Base-by-base conservation (phyloP, 2,797 vertebrate species). In the Lutjanus campechanus region DNA sequence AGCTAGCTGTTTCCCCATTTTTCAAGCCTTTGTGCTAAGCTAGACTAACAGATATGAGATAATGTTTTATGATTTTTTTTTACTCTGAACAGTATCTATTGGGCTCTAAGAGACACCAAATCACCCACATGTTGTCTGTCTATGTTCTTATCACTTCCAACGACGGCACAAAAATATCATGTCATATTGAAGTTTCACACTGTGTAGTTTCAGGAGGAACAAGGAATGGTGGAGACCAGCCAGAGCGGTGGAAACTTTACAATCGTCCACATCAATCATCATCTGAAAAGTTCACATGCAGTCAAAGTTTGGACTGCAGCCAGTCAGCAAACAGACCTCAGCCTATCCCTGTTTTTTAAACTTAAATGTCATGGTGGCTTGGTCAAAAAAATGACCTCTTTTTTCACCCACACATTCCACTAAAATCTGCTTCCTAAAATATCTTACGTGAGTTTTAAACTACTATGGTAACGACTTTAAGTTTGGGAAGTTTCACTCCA, bases 221-320 rank as follows among this genome's bases (percentile, higher is more conserved):
- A 16, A 20, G 19, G 59, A 60, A 29, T 19, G 36, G 7, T 54
- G 53, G 19, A 47, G 29, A 22, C 49, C 9, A 29, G 16, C 11
- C 73, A 20, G 7, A 71, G 49, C 54, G 40, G 29, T 11, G 9
- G 17, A 59, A 77, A 60, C 53, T 36, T 49, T 22, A 63, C 54
- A 73, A 41, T 36, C n/a, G 1, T 54, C 40, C 64, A 56, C 64
- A 65, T 84, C 49, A 43, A 65, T 78, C 40, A 49, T 62, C 13
- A 25, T 46, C 43, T 50, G 47, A 71, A 36, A 74, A 15, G 12
- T 68, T 83, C 73, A 67, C 65, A 80, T 50, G 46, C 16, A 60
- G 67, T 55, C 63, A 64, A 19, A 41, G 47, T 59, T 22, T 83
- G 73, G 51, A 65, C 3, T 22, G 47, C 25, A 40, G 67, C 58